Base-by-base conservation (phyloP, 37 sponge, comb jelly and placozoan species). In the Beroe ovata region DNA sequence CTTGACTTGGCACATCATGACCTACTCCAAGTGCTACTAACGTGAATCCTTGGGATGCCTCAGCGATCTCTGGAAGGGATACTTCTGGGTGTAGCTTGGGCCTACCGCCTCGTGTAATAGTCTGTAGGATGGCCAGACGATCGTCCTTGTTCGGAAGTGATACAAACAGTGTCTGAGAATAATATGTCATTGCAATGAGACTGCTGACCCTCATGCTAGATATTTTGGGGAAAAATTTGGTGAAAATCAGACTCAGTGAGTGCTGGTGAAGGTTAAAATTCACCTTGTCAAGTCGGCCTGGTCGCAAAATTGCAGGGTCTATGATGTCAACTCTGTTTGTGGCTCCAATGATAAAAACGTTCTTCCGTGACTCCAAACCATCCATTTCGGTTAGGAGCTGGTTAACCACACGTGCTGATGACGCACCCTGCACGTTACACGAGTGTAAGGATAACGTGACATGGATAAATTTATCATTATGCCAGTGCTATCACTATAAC, bases 311-410 rank as follows among this genome's bases (percentile, higher is more conserved):
- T 19, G 99, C 99, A 22, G 96, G 94, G 88, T 99, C 99, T 38
- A 99, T 94, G 47, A 96, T 99, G 33, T 99, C 99, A 72, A 96
- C 94, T 64, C 96, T 84, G 71, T 99, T 99, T 1, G 99, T 99
- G 28, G 99, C 96, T 16, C 91, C 96, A 90, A 99, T 95, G 37
- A 99, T 90, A 90, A 96, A 96, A 39, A 99, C 99, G 40, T 95
- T 94, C 69, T 91, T 95, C 71, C 96, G 90, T n/a, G 92, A 59
- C 39, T 92, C 92, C 89, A 96, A 39, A 0, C 99, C 99, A 88
- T 99, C 99, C 99, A 99, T 96, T 88, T 99, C 99, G 25, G 99
- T 99, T 29, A 99, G 77, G 71, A 99, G 72, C 90, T 96, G 96
- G 89, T 99, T 99, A 20, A 99, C 99, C 18, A 99, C 95, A 0